Conservation (phyloP, 2,797 vertebrate species). For the Antennarius maculatus region DNA sequence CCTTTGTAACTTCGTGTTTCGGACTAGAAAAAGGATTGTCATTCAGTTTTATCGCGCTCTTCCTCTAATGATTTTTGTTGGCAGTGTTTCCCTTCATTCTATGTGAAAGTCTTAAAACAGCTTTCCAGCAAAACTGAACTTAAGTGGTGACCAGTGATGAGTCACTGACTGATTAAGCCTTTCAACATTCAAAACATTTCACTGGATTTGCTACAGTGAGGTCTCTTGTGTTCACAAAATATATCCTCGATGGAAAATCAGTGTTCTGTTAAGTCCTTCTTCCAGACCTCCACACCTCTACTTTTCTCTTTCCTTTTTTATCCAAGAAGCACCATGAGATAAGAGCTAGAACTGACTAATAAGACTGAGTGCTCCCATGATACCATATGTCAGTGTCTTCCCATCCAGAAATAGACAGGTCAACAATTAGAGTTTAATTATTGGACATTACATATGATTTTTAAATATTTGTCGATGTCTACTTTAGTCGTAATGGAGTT, state of each 20-base stretch:
- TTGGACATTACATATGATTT: slow-evolving; percentile 50
- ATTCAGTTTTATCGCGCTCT: too few relatives aligned
- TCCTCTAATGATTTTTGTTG: background rate
- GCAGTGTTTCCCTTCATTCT: slow-evolving; percentile 26
- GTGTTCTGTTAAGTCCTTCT: slow-evolving; percentile 69
- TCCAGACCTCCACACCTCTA: slow-evolving; percentile 23
- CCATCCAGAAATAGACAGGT: slow-evolving; percentile 33
- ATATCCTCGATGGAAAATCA: slow-evolving; percentile 59
- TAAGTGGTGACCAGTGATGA: slow-evolving; percentile 62
- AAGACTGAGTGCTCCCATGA: slow-evolving; percentile 46
- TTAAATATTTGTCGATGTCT: slow-evolving; percentile 41
- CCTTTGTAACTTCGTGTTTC: too few relatives aligned
- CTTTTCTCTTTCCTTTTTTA: slow-evolving; percentile 53
- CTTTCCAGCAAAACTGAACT: slow-evolving; percentile 63
- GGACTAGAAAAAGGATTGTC: too few relatives aligned
- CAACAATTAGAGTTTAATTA: slow-evolving; percentile 51
- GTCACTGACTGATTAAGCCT: slow-evolving; percentile 75
- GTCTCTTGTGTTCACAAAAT: slow-evolving; percentile 56
- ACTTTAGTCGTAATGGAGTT: slow-evolving; percentile 14
- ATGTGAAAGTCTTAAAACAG: slow-evolving; percentile 52
- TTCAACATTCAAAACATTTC: slow-evolving; percentile 73
- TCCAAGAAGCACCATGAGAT: slow-evolving; percentile 68
- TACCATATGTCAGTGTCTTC: slow-evolving; percentile 54
- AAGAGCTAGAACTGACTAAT: slow-evolving; percentile 54
- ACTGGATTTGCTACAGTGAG: slow-evolving; percentile 71